Percentiles rank a stretch among this genome's conserved stretches.
These are phyloP conservation scores for Gambusia affinis DNA, from an alignment of 2,113 vertebrate species.

Conservation along the genomic window DNA sequence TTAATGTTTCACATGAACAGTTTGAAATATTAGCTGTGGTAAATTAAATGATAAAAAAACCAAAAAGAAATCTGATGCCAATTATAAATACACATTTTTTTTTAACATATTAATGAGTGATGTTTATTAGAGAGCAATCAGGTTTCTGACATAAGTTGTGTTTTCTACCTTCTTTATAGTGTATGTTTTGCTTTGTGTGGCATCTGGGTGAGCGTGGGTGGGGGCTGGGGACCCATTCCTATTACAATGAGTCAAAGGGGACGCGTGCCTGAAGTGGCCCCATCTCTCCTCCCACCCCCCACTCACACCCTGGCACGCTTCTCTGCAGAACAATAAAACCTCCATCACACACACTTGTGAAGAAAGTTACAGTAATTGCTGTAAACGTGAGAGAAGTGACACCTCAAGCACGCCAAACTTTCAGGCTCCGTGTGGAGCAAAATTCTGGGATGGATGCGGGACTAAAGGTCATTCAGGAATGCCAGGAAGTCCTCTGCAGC, in stretches of 20 bases:
- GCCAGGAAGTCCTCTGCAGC: neutral
- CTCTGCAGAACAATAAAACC: constrained; percentile 6
- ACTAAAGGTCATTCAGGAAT: neutral
- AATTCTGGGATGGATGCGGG: neutral
- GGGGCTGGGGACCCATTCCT: constrained; percentile 29
- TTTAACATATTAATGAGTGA: neutral
- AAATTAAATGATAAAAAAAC: no score
- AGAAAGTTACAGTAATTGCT: neutral
- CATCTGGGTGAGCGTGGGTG: neutral
- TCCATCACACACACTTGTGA: neutral
- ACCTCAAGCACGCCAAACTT: neutral
- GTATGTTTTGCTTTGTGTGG: neutral
- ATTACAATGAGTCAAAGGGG: constrained; percentile 62
- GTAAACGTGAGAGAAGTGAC: neutral
- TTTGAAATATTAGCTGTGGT: neutral
- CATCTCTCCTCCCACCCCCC: constrained; percentile 27
- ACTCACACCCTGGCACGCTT: constrained; percentile 52
- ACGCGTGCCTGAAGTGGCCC: constrained; percentile 66
- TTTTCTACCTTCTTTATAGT: neutral
- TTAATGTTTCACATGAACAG: neutral
- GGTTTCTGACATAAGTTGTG: neutral
- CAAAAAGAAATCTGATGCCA: neutral
- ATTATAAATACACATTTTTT: neutral
- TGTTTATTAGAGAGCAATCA: neutral
- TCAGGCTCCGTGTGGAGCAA: neutral